These are phyloP conservation scores for Steatocranus sp. DNA, from an alignment of 2,797 vertebrate species.

Conservation along the genomic window DNA sequence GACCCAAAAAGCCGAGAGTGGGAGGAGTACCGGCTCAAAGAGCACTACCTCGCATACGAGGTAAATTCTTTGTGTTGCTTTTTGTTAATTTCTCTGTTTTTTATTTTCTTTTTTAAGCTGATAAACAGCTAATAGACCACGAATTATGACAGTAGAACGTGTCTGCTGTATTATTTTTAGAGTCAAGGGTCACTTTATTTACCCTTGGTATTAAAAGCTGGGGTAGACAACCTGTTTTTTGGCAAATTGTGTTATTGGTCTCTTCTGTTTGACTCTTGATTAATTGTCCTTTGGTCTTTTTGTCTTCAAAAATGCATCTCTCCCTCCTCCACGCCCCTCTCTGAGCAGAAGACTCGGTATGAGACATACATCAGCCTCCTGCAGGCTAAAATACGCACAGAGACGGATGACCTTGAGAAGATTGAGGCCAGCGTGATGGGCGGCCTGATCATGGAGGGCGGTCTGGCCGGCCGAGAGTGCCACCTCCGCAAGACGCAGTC, in stretches of 20 bases:
- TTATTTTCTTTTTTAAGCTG: neutral
- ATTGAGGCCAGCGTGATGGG: conserved; percentile 87
- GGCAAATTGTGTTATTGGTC: neutral
- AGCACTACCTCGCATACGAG: conserved; percentile 97
- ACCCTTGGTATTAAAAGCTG: neutral
- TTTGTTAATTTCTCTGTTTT: neutral
- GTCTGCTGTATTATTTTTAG: neutral
- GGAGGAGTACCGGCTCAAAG: conserved; percentile 93
- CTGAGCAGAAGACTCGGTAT: conserved; percentile 90
- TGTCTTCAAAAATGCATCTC: neutral
- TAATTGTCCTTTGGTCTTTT: neutral
- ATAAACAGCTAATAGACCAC: neutral
- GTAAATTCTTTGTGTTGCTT: conserved; percentile 50
- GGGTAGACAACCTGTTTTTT: neutral
- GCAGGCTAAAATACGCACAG: conserved; percentile 84
- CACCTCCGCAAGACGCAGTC: conserved; percentile 91
- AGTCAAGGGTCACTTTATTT: neutral
- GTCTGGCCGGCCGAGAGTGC: conserved; percentile 75
- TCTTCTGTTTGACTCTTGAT: neutral
- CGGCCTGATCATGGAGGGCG: conserved; percentile 51
- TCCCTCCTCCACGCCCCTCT: neutral
- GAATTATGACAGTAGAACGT: neutral
- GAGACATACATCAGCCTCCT: conserved; percentile 92
- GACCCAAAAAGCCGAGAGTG: conserved; percentile 89
- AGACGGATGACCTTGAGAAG: conserved; percentile 92